phyloP scores from a whole-genome alignment of 2,113 vertebrate species.

The Sakesphorus luctuosus region DNA sequence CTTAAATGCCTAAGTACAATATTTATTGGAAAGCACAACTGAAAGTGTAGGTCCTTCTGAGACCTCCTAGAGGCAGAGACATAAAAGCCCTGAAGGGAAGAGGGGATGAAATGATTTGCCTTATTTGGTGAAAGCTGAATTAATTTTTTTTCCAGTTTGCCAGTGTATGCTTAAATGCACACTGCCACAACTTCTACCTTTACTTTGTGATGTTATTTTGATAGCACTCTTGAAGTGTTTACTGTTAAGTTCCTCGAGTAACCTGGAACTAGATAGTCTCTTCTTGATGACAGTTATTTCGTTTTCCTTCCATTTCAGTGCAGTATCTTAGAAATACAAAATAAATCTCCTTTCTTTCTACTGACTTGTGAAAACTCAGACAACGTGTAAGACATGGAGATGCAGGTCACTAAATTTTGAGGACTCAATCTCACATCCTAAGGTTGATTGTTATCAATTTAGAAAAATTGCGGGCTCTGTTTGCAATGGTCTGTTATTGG shows the following conservation, averaged over 20 bases:
- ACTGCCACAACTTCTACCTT: not conserved
- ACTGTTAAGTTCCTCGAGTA: not conserved
- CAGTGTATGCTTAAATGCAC: not conserved
- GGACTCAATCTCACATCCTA: not conserved
- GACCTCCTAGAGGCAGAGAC: not conserved
- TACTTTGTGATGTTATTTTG: not conserved
- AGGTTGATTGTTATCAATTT: not conserved
- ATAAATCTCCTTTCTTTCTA: not conserved
- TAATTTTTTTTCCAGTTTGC: not conserved
- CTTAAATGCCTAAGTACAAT: not conserved
- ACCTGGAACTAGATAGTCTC: not conserved
- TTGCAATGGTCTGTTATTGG: not conserved
- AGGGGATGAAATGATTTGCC: not conserved
- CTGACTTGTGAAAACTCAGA: not conserved
- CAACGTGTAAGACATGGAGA: not conserved
- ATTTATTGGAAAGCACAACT: not conserved
- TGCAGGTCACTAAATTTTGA: not conserved
- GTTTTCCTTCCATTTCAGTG: not conserved
- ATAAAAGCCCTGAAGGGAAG: not conserved
- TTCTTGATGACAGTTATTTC: not conserved
- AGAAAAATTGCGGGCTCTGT: not conserved
- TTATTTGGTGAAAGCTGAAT: not conserved
- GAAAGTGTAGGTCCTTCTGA: not conserved
- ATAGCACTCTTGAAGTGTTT: not conserved
- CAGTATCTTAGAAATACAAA: not conserved